Base-by-base conservation (phyloP, 2,113 vertebrate genomes). In the Poecilia latipinna region DNA sequence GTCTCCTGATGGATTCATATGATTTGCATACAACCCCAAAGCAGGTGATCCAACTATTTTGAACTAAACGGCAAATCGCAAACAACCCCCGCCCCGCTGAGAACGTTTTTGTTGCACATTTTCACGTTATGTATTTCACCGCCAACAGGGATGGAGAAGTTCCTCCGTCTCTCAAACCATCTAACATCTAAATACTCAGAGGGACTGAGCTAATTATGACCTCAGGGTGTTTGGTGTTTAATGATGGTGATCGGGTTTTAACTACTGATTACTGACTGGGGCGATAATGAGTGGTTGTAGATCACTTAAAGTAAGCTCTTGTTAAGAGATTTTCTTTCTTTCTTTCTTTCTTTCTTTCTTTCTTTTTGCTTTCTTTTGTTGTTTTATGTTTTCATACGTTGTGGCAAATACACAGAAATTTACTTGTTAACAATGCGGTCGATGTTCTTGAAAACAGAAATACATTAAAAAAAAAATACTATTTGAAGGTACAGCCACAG, bases 1-100 rank as follows among this genome's bases (percentile, higher is more conserved):
- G 42, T 29, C 68, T 15, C 37, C 35, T 31, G 17, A n/a, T 13
- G 12, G 35, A n/a, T 29, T 63, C 24, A 70, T 8, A 26, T 51
- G 8, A 70, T 77, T 77, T 79, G 31, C 65, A 83, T 70, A 60
- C 64, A 15, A 17, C 35, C 19, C 48, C 61, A 26, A 28, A 57
- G 61, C 78, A 85, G 32, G 7, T 44, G 67, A 35, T 3, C 29
- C 29, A 73, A 32, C 33, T 61, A 0, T 67, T 66, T 29, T 42
- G 10, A 74, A 32, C 28, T n/a, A 15, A 2, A 29, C 10, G 17
- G 31, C n/a, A 32, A 12, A 29, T 37, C 8, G 31, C 68, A 72
- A 74, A 74, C 48, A 51, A 12, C 0, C 35, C 35, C 24, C 17
- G 7, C 51, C 8, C 24, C 3, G 19, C 8, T 24, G 2, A 57